phyloP scores from a whole-genome alignment of 2,888 invertebrate species.

The Seladonia tumulorum region DNA sequence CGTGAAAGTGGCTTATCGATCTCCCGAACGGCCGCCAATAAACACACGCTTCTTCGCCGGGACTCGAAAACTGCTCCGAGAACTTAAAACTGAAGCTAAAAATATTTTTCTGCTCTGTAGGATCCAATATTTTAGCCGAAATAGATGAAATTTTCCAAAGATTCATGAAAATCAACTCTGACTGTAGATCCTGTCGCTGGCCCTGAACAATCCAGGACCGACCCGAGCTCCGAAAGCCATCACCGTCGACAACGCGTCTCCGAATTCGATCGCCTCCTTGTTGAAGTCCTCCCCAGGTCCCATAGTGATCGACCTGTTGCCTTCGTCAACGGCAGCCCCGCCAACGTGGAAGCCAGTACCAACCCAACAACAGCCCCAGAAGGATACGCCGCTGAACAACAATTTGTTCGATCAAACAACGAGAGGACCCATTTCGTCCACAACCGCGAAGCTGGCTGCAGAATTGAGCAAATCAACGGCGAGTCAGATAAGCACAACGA shows the following conservation, averaged over 20 bases:
- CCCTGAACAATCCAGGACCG: slow-evolving; percentile 76
- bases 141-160: neutral
- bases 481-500: slow-evolving; percentile 67
- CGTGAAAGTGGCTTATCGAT: neutral
- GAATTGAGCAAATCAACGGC: slow-evolving; percentile 40
- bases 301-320: slow-evolving; percentile 77
- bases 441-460: slow-evolving; percentile 38
- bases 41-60: neutral
- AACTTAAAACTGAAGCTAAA: no score
- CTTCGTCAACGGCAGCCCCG: slow-evolving; percentile 67
- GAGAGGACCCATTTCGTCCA: slow-evolving; percentile 67
- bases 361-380: slow-evolving; percentile 32
- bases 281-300: slow-evolving; percentile 62
- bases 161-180: neutral
- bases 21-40: neutral
- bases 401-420: slow-evolving; percentile 57
- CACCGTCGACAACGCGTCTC: slow-evolving; percentile 67
- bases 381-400: slow-evolving; percentile 13
- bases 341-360: slow-evolving; percentile 37
- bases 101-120: no score
- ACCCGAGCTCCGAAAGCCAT: slow-evolving; percentile 82
- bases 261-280: slow-evolving; percentile 68
- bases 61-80: rapidly evolving
- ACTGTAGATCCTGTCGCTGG: slow-evolving; percentile 79
- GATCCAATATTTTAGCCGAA: no score